Base-by-base conservation (phyloP, 2,888 invertebrate species). In the Drosophila meridiana region DNA sequence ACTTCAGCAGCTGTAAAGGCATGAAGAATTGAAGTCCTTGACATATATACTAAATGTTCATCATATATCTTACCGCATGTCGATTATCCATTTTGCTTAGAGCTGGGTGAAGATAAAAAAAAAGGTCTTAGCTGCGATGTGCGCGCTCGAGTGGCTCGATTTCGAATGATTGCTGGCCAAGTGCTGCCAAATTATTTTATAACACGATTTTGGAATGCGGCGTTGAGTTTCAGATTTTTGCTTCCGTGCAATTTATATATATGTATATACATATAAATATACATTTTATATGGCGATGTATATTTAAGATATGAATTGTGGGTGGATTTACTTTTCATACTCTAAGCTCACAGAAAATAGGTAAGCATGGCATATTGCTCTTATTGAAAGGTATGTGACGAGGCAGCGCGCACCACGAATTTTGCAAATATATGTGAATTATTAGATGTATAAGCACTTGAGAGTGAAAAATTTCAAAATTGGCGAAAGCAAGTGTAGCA, bases 171-270 rank as follows among this genome's bases (percentile, higher is more conserved):
- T 81, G 78, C 70, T 86, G 72, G 56, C 75, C 75, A 70, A 87
- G 52, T 76, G 78, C 65, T 56, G 56, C 52, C 78, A 83, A 89
- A 83, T 79, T 82, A 74, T 88, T 90, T 90, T 90, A 90, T 90
- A 88, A 70, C 74, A 71, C 82, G 70, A 80, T 64, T 45, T 58
- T 75, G 81, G 75, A 72, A 71, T 76, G 77, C 68, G 60, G 64
- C 62, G 28, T 59, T 73, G 77, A 72, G 73, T 73, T 64, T 66
- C 68, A 34, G 70, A 58, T 72, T 61, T 73, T 84, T 58, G 82
- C 89, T 85, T 85, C 85, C 89, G 89, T 77, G 73, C 76, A 83
- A 79, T 87, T 89, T 56, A n/a, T 36, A 28, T 38, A 40, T 55
- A 14, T n/a, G n/a, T n/a, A 13, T n/a, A 8, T 14, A 13, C 3